Conservation (phyloP, 2,113 vertebrate species). For the Python bivittatus region DNA sequence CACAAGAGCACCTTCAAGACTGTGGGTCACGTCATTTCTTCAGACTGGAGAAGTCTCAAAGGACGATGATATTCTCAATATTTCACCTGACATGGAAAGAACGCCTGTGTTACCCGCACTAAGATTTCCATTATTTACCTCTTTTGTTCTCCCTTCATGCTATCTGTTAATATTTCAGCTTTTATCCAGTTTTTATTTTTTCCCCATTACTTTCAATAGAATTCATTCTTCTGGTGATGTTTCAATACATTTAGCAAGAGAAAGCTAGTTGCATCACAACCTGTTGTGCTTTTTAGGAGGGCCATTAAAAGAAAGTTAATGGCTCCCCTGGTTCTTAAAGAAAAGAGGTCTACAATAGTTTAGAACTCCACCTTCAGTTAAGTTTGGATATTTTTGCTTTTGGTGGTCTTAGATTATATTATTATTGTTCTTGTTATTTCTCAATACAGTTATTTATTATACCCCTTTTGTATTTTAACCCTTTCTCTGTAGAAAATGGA, state of each 20-base stretch:
- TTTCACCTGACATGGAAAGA: accelerated
- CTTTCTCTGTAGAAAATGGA: not conserved
- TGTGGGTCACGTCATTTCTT: not conserved
- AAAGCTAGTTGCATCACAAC: not conserved
- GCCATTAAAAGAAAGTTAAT: not conserved
- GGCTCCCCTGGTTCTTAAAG: not conserved
- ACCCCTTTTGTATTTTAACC: not conserved
- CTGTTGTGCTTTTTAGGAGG: not conserved
- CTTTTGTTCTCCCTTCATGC: not conserved
- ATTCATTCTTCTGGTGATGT: not conserved
- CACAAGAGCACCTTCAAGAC: not conserved
- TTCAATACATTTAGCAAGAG: not conserved
- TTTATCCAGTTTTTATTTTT: not conserved
- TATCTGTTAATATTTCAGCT: not conserved
- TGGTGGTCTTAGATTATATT: not conserved
- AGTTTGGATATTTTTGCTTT: not conserved
- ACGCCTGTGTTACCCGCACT: not conserved
- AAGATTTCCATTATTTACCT: not conserved
- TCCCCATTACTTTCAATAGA: not conserved
- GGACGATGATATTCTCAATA: not conserved
- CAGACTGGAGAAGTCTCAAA: not conserved
- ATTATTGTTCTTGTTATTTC: not conserved
- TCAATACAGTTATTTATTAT: not conserved
- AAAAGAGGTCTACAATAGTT: not conserved
- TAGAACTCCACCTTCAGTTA: not conserved